Evolutionary conservation across 2,888 invertebrate species (phyloP).

Genomic region (Drosophila gaucha): DNA sequence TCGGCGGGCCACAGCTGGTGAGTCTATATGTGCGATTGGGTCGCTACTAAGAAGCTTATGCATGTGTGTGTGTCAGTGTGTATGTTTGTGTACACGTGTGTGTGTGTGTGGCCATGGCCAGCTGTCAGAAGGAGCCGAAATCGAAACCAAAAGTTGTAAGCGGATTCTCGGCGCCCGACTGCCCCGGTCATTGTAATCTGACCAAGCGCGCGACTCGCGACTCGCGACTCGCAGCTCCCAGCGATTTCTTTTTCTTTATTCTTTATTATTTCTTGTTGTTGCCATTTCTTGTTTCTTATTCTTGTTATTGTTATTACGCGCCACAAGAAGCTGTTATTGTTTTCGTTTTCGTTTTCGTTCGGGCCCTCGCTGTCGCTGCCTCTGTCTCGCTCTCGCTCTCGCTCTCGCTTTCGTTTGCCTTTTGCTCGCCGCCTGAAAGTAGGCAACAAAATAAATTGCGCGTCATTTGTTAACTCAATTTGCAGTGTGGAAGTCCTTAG

Average conservation of each 20-base stretch:
- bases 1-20: constrained; percentile 6
- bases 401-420: background rate
- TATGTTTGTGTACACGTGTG: background rate
- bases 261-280: background rate
- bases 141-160: constrained; percentile 48
- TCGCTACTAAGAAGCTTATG: constrained; percentile 15
- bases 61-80: background rate
- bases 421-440: constrained; percentile 4
- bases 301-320: constrained; percentile 1
- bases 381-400: background rate
- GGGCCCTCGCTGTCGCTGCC: background rate
- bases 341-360: constrained; percentile 2
- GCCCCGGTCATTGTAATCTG: constrained; percentile 26
- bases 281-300: background rate
- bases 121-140: constrained; percentile 47
- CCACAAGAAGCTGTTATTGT: constrained; percentile 11
- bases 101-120: constrained; percentile 43
- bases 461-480: constrained; percentile 8
- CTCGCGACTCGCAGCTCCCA: background rate
- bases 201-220: constrained; percentile 34
- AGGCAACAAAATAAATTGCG: constrained; percentile 15
- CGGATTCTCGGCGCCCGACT: constrained; percentile 54
- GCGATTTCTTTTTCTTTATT: background rate
- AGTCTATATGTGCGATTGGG: constrained; percentile 34
- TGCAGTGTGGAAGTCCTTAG: background rate